Conservation (phyloP, 1,140 invertebrate species). For the Tenebrio molitor region DNA sequence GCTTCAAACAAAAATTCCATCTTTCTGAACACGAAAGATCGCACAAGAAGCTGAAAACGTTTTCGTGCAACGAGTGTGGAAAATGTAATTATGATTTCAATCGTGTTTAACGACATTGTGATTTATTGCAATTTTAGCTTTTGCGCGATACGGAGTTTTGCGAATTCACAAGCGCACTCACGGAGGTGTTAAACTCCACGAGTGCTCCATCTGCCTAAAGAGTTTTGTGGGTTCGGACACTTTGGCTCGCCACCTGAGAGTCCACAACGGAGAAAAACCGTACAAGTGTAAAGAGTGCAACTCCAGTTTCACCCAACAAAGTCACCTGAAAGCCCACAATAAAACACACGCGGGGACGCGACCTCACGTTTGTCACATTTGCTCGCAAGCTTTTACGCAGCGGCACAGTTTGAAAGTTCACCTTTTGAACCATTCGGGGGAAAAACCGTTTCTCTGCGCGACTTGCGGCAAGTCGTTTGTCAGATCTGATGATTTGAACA, state of each 20-base stretch:
- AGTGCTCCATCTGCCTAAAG: slow-evolving; percentile 71
- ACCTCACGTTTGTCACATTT: slow-evolving; percentile 67
- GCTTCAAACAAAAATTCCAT: slow-evolving; percentile 44
- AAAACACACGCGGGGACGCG: slow-evolving; percentile 70
- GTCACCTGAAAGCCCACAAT: slow-evolving; percentile 70
- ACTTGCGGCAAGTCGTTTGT: slow-evolving; percentile 47
- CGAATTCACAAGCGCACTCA: slow-evolving; percentile 68
- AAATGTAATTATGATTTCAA: no score
- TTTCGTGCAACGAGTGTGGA: slow-evolving; percentile 76
- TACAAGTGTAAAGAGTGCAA: slow-evolving; percentile 62
- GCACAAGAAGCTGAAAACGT: slow-evolving; percentile 69
- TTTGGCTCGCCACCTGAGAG: slow-evolving; percentile 36
- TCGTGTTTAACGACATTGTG: no score
- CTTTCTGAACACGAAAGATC: slow-evolving; percentile 66
- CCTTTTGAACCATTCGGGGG: slow-evolving; percentile 41
- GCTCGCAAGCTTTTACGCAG: slow-evolving; percentile 65
- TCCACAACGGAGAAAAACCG: slow-evolving; percentile 39
- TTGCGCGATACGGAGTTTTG: slow-evolving; percentile 44
- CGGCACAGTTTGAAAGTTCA: slow-evolving; percentile 37
- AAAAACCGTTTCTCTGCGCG: slow-evolving; percentile 48
- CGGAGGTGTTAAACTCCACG: slow-evolving; percentile 73
- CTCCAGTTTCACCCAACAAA: slow-evolving; percentile 70
- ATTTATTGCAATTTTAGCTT: slow-evolving; percentile 41
- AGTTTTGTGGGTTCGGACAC: slow-evolving; percentile 59
- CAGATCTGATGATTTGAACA: slow-evolving; percentile 42